Base-by-base conservation (phyloP, 2,113 vertebrate species). In the Corythaixoides concolor region DNA sequence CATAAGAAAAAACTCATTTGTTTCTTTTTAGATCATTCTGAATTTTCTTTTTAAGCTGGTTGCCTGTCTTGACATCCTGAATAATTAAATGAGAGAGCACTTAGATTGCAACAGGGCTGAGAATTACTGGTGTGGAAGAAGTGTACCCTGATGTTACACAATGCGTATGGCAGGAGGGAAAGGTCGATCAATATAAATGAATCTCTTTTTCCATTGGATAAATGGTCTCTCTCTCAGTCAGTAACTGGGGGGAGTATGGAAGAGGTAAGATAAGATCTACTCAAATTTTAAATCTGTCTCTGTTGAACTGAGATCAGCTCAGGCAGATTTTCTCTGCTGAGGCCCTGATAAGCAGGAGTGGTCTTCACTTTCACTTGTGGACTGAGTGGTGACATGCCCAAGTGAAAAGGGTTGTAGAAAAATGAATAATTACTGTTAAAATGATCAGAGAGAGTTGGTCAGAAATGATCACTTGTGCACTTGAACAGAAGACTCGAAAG, bases 201-300 rank as follows among this genome's bases (percentile, higher is more conserved):
- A 82, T 93, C 66, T 27, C n/a, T 82, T 95, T 96, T 95, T 93
- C 92, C 83, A 80, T 84, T 83, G 78, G 59, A 59, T 90, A 91
- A 89, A 88, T 77, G 26, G 14, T 79, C 32, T 68, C 56, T 91
- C n/a, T 78, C 59, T 89, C 33, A 37, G 52, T 56, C 41, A 63
- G 66, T 39, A 80, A 32, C 53, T 59, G 59, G 23, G 32, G 35
- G 79, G 11, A 88, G 59, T 37, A 72, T 23, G 49, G 37, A 77
- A 86, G 69, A 63, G 39, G 28, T 7, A 50, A 32, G 14, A 39
- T 21, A 77, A 64, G 37, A 59, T 76, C 55, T 63, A 32, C 45
- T 74, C 30, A 52, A 12, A 47, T 79, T 76, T 74, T 92, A 47
- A 18, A 39, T 80, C 39, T 76, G 12, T 58, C 33, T 79, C 30